Evolutionary conservation across 1,140 invertebrate genomes (phyloP), one percentile per base, ranked within the genome.

Genomic region (Trachymyrmex cornetzi): DNA sequence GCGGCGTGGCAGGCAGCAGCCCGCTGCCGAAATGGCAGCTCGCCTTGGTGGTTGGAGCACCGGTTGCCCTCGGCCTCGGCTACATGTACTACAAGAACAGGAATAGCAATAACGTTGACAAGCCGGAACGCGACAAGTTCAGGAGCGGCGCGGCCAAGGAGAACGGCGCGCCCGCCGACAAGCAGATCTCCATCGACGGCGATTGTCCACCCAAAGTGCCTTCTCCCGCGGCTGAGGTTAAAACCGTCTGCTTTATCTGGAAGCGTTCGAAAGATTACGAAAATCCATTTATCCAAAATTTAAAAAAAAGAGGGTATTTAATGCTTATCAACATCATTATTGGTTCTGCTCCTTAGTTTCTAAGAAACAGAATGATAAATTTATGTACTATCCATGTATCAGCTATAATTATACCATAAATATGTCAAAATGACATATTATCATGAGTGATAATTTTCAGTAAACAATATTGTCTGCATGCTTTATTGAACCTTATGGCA

Each of bases 1-100:
- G 89, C 71, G 92, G 93, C 77, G 87, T 92, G 55, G 90, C 59
- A 9, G 48, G 63, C 63, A 79, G 61, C 14, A 71, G 64, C 5
- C 64, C 64, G 30, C 22, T 96, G 92, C 95, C 96, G 71, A 97
- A 96, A 95, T 98, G 97, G 97, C 97, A 97, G 95, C 95, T 98
- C 77, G 98, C 97, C 77, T 94, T 98, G 48, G 96, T 97, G 55
- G 95, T 98, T 63, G 98, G 98, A 87, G 97, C 97, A 87, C 98
- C 98, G 87, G 96, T 98, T 88, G 98, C 97, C 57, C 95, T 98
- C 27, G 98, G 98, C 57, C 94, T 98, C 92, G 97, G 98, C 91
- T 97, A 98, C 89, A 98, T 98, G 96, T 98, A 98, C 94, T 96
- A 97, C 85, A 97, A 95, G 93, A 96, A 96, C 87, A 74, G 27